Percentiles rank a stretch among this genome's conserved stretches.
Conservation (phyloP, 2,888 invertebrate species). For the Tholera decimalis region DNA sequence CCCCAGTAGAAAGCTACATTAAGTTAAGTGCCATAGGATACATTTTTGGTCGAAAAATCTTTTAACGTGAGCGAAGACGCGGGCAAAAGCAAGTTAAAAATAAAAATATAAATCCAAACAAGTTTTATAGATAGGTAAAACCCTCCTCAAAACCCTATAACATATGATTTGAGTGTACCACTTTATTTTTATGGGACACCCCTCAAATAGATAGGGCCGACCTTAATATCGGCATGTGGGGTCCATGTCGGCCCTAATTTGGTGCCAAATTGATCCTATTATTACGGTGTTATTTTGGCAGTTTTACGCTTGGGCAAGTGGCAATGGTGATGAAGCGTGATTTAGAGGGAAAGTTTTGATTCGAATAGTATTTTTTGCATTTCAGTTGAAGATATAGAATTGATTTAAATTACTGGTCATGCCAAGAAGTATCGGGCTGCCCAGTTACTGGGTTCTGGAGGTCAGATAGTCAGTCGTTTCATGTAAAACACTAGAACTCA, state of each 20-base stretch:
- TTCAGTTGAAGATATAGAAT: not conserved
- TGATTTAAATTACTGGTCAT: too few relatives aligned
- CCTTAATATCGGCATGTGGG: slow-evolving; percentile 42
- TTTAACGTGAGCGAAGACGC: too few relatives aligned
- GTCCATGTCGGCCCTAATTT: slow-evolving; percentile 45
- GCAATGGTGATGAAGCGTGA: not conserved
- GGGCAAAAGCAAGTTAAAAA: too few relatives aligned
- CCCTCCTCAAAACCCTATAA: slow-evolving; percentile 34
- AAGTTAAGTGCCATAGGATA: too few relatives aligned
- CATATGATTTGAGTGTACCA: slow-evolving; percentile 51
- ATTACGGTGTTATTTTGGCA: slow-evolving; percentile 49
- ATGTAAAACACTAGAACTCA: too few relatives aligned
- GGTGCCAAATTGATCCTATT: slow-evolving; percentile 63
- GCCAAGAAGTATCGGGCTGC: too few relatives aligned
- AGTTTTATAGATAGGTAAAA: not conserved
- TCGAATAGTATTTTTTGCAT: not conserved
- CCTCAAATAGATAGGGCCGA: slow-evolving; percentile 1
- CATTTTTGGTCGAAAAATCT: too few relatives aligned
- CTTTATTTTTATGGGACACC: slow-evolving; percentile 51
- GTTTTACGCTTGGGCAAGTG: slow-evolving; percentile 29
- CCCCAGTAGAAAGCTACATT: too few relatives aligned
- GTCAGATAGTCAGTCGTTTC: too few relatives aligned
- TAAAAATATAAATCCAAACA: too few relatives aligned
- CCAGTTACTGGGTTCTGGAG: too few relatives aligned
- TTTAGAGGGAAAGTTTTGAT: not conserved